These are phyloP conservation scores for Scaptomyza cyrtandrae DNA, from an alignment of 2,888 invertebrate genomes.

Conservation along the genomic window DNA sequence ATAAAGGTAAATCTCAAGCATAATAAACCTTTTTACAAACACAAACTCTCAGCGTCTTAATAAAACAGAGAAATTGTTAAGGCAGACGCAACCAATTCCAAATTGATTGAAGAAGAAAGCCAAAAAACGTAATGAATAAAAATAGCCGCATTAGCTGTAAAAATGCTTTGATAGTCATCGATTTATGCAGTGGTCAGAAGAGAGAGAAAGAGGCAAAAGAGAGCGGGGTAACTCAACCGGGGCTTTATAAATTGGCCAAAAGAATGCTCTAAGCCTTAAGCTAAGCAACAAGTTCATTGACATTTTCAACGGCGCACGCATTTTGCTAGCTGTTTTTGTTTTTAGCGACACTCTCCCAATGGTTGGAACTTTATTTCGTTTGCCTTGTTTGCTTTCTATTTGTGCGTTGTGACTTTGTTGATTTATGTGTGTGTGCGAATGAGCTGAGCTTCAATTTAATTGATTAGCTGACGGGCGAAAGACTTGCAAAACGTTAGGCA, in stretches of 20 bases:
- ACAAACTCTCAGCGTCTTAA: conserved; percentile 34
- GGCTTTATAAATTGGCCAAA: conserved; percentile 73
- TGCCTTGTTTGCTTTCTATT: conserved; percentile 54
- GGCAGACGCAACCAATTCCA: conserved; percentile 12
- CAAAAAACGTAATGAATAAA: conserved; percentile 77
- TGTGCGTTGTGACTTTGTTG: conserved; percentile 51
- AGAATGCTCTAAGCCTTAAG: conserved; percentile 70
- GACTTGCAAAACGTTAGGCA: conserved; percentile 33
- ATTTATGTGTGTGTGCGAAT: conserved; percentile 47
- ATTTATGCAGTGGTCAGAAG: conserved; percentile 49
- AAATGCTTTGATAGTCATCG: conserved; percentile 76
- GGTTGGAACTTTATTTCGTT: conserved; percentile 8
- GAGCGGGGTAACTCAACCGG: conserved; percentile 33
- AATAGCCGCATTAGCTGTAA: conserved; percentile 81
- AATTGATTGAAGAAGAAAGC: conserved; percentile 67
- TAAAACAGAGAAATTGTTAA: conserved; percentile 27
- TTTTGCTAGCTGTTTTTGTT: conserved; percentile 29
- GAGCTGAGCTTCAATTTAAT: conserved; percentile 46
- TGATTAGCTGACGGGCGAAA: conserved; percentile 50
- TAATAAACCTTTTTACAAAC: neutral
- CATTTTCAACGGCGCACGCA: conserved; percentile 48
- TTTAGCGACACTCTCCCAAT: conserved; percentile 62
- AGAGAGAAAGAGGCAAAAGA: conserved; percentile 6
- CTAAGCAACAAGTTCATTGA: conserved; percentile 71
- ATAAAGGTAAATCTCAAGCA: neutral